Percentiles rank a stretch among this genome's conserved stretches.
Evolutionary conservation across 1,140 invertebrate species (phyloP).

Genomic region (Mya arenaria): DNA sequence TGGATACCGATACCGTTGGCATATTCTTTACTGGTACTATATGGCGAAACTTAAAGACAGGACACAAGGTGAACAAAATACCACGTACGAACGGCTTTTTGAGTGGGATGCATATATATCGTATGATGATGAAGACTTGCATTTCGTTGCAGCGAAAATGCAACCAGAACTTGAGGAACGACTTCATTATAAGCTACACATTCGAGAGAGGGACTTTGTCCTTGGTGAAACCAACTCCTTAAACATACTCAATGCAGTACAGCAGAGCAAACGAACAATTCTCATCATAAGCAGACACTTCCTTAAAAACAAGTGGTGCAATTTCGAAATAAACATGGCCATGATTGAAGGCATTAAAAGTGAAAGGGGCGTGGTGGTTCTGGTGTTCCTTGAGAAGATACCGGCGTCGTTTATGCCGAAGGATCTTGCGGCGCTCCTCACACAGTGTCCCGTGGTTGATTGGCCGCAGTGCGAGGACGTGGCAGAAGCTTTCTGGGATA

Average conservation of each 20-base stretch:
- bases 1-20: slow-evolving; percentile 40
- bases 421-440: slow-evolving; percentile 53
- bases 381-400: slow-evolving; percentile 60
- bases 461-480: no score
- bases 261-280: slow-evolving; percentile 84
- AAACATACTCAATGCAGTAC: slow-evolving; percentile 84
- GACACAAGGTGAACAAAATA: neutral
- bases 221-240: slow-evolving; percentile 82
- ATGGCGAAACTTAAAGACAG: slow-evolving; percentile 28
- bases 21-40: slow-evolving; percentile 46
- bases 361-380: slow-evolving; percentile 58
- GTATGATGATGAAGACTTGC: slow-evolving; percentile 54
- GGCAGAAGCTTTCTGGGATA: no score
- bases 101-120: slow-evolving; percentile 64
- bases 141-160: slow-evolving; percentile 46
- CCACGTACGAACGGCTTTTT: slow-evolving; percentile 18
- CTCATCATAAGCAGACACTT: slow-evolving; percentile 85
- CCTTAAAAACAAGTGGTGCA: slow-evolving; percentile 86
- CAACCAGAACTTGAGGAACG: slow-evolving; percentile 33
- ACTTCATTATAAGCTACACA: slow-evolving; percentile 48
- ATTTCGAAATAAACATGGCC: slow-evolving; percentile 84
- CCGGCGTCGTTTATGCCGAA: slow-evolving; percentile 43
- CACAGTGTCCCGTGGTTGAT: no score
- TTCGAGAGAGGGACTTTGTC: slow-evolving; percentile 65
- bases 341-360: slow-evolving; percentile 60